Evolutionary conservation across 2,888 invertebrate species (phyloP), one percentile per base, ranked within the genome.

Genomic region (Camponotus fellah): DNA sequence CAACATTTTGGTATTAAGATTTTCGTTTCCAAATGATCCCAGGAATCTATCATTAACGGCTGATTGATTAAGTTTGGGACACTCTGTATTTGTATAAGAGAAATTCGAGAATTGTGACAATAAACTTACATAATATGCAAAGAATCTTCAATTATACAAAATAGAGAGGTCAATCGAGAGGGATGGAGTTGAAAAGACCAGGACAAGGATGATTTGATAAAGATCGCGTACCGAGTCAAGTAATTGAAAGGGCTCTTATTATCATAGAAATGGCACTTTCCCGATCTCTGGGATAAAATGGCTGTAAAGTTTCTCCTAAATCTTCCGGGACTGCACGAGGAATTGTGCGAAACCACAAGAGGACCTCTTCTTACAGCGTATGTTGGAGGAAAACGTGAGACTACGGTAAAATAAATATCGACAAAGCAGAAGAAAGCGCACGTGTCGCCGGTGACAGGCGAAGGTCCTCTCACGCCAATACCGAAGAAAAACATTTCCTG

Each of bases 221-320:
- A 85, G 85, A 74, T 76, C 87, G 83, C 64, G 72, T 86, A 86
- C 82, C 82, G 84, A 88, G 85, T 85, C 82, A 64, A 62, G 56
- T 88, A 89, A 90, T 89, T 83, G 90, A 88, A 86, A 89, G 81
- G 81, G 82, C 85, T 87, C 87, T 82, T 86, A 87, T 89, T 89
- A 89, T 90, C 89, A 89, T 89, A 90, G 90, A 88, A 89, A 89
- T 85, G 87, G 87, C 81, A 88, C 82, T 87, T 90, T 88, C 82
- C 85, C 89, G 83, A 89, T 90, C 84, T 84, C 75, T 79, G 32
- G 82, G 83, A 85, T 86, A 75, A 81, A 87, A 83, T 83, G 82
- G 87, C 84, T 88, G 86, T 89, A 89, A 88, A 85, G 77, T 89
- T 26, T 88, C 83, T 82, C 83, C 21, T 81, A 85, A 87, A 87